Conservation (phyloP, 2,888 invertebrate genomes). For the Macrosoma leucophasiata region DNA sequence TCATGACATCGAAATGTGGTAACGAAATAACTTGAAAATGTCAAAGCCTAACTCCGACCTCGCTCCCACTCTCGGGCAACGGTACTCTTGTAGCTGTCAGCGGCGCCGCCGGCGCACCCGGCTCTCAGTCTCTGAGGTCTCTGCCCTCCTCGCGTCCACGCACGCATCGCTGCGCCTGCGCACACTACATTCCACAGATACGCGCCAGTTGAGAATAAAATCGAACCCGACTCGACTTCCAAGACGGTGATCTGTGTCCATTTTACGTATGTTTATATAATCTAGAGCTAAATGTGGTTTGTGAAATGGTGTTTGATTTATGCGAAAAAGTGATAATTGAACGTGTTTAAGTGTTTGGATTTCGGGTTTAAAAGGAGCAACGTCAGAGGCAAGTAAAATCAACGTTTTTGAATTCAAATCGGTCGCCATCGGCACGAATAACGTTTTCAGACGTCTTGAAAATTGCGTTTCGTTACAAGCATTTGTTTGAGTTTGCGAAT, state of each 20-base stretch:
- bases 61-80: conserved; percentile 64
- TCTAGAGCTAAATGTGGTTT: conserved; percentile 16
- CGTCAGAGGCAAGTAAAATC: conserved; percentile 48
- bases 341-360: conserved; percentile 40
- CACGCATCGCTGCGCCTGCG: conserved; percentile 43
- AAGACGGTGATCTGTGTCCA: conserved; percentile 5
- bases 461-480: too few relatives aligned
- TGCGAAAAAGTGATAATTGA: conserved; percentile 47
- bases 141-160: conserved; percentile 51
- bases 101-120: conserved; percentile 49
- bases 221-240: background rate
- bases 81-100: conserved; percentile 49
- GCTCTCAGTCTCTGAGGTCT: conserved; percentile 55
- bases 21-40: conserved; percentile 65
- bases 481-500: too few relatives aligned
- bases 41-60: conserved; percentile 57
- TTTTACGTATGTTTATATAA: background rate
- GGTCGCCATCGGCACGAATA: too few relatives aligned
- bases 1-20: conserved; percentile 50
- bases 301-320: conserved; percentile 39
- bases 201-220: too few relatives aligned
- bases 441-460: too few relatives aligned
- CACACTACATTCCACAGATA: conserved; percentile 18
- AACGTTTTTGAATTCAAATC: too few relatives aligned
- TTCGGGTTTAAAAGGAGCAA: conserved; percentile 16